Evolutionary conservation across 2,888 invertebrate genomes (phyloP).

Genomic region (Leucophora obtusa): DNA sequence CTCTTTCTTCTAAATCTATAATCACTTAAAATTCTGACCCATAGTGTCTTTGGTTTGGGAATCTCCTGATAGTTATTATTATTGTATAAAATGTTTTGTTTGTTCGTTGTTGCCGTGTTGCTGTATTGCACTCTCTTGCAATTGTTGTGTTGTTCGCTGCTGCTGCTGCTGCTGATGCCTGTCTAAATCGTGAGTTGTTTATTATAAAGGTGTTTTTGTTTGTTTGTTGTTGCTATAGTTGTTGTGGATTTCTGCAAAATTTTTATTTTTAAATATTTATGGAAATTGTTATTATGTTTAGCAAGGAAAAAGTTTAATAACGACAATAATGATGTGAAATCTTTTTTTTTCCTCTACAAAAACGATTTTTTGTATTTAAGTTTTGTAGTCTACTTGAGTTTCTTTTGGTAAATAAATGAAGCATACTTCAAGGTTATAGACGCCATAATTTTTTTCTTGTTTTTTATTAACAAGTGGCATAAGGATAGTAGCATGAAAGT

Average conservation of each 20-base stretch:
- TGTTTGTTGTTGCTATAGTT: not conserved
- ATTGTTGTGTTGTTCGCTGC: conserved; percentile 24
- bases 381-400: not conserved
- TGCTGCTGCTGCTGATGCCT: not conserved
- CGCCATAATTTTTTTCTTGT: not conserved
- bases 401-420: conserved; percentile 3
- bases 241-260: conserved; percentile 42
- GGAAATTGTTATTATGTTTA: conserved; percentile 42
- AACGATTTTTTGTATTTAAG: not conserved
- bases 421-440: conserved; percentile 1
- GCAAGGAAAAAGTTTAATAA: not conserved
- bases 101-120: conserved; percentile 4
- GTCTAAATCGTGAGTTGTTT: conserved; percentile 60
- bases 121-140: conserved; percentile 10
- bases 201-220: conserved; percentile 42
- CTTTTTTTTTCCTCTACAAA: not conserved
- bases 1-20: no score
- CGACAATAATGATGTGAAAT: not conserved
- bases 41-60: conserved; percentile 45
- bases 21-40: not conserved
- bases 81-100: conserved; percentile 12
- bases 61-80: conserved; percentile 62
- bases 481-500: not conserved
- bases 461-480: not conserved
- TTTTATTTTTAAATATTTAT: conserved; percentile 49